Conservation (phyloP, 2,113 vertebrate species). For the Dicerorhinus sumatrensis region DNA sequence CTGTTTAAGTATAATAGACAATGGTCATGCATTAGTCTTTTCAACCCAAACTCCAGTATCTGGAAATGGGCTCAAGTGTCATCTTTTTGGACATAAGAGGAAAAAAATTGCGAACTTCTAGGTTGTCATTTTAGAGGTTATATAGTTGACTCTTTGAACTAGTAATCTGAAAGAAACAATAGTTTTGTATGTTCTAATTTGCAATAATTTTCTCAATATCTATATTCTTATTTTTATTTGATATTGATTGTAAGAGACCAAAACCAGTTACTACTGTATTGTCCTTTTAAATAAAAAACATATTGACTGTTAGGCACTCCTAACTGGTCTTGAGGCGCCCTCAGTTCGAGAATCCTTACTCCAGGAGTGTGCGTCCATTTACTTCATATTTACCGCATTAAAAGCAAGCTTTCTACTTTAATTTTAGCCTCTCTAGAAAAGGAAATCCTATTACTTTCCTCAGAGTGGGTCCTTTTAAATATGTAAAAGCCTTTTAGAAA, state of each 20-base stretch:
- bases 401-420: background rate
- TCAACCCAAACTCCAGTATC: background rate
- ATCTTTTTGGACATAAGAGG: background rate
- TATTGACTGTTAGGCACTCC: background rate
- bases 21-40: background rate
- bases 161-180: background rate
- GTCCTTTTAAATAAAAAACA: background rate
- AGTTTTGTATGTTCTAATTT: constrained; percentile 8
- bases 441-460: background rate
- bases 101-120: background rate
- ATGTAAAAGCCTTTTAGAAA: constrained; percentile 33
- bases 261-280: background rate
- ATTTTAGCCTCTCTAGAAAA: background rate
- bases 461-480: background rate
- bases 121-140: background rate
- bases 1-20: background rate
- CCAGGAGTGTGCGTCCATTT: background rate
- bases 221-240: background rate
- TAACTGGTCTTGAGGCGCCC: background rate
- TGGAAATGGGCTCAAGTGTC: background rate
- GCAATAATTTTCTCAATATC: background rate
- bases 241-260: background rate
- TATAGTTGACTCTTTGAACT: background rate
- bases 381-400: background rate
- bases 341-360: background rate